Evolutionary conservation across 2,888 invertebrate genomes (phyloP).

Genomic region (Lymantria dispar): DNA sequence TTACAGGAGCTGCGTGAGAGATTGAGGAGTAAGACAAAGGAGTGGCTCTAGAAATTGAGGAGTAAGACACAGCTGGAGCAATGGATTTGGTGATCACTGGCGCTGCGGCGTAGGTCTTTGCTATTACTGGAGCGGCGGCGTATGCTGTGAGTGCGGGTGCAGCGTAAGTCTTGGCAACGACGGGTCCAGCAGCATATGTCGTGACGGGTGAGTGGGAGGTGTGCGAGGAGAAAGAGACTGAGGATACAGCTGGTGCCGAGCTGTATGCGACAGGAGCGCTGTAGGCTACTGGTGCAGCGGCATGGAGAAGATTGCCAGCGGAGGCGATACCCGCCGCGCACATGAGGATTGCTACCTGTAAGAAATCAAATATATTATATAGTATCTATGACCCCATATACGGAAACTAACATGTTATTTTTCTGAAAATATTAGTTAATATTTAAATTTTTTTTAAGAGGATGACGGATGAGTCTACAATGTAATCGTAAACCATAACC

Average conservation of each 20-base stretch:
- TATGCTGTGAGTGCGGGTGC: slow-evolving; percentile 35
- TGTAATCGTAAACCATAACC: too few species aligned
- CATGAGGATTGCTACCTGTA: slow-evolving; percentile 78
- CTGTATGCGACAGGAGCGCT: slow-evolving; percentile 60
- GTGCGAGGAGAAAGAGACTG: slow-evolving; percentile 20
- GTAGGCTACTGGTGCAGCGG: slow-evolving; percentile 61
- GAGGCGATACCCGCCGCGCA: slow-evolving; percentile 83
- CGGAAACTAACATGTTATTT: too few species aligned
- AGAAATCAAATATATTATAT: neutral
- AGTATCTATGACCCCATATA: neutral
- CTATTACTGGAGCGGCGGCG: slow-evolving; percentile 49
- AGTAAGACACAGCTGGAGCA: slow-evolving; percentile 29
- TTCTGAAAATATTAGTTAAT: too few species aligned
- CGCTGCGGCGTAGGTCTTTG: slow-evolving; percentile 52
- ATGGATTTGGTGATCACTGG: slow-evolving; percentile 33
- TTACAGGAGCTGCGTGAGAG: slow-evolving; percentile 43
- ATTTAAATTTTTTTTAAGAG: too few species aligned
- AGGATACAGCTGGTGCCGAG: slow-evolving; percentile 47
- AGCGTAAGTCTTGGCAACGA: slow-evolving; percentile 30
- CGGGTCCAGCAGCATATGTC: slow-evolving; percentile 36
- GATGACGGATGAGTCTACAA: too few species aligned
- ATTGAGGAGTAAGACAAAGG: slow-evolving; percentile 40
- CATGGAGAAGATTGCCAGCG: slow-evolving; percentile 80
- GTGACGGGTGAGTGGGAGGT: slow-evolving; percentile 35
- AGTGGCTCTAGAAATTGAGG: slow-evolving; percentile 46